phyloP scores from a whole-genome alignment of 2,888 invertebrate species.

The Cephus sareptanus region DNA sequence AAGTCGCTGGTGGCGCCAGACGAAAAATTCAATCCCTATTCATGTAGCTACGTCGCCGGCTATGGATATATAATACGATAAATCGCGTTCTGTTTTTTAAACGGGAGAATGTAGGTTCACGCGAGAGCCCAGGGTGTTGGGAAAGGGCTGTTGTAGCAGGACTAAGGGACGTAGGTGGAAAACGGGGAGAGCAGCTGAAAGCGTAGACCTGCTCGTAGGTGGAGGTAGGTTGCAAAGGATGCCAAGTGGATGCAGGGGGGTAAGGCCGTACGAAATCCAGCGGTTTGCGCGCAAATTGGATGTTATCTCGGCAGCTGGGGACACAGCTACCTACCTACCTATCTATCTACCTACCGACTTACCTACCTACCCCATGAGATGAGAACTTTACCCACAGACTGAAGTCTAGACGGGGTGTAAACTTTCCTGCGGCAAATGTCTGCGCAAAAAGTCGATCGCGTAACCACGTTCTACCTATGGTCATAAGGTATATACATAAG shows the following conservation, averaged over 20 bases:
- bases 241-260: conserved; percentile 11
- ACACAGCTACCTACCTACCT: conserved; percentile 28
- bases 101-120: conserved; percentile 4
- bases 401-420: conserved; percentile 1
- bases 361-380: conserved; percentile 28
- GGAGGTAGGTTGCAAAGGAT: neutral
- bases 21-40: conserved; percentile 24
- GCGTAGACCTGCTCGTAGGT: neutral
- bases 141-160: neutral
- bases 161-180: conserved; percentile 13
- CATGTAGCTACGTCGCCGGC: neutral
- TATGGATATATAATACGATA: conserved; percentile 17
- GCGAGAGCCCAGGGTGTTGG: conserved; percentile 16
- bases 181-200: neutral
- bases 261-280: conserved; percentile 42
- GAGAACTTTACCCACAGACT: conserved; percentile 42
- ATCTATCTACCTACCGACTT: conserved; percentile 8
- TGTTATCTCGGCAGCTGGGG: conserved; percentile 60
- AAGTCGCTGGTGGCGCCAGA: conserved; percentile 10
- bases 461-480: neutral
- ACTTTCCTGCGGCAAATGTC: neutral
- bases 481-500: neutral
- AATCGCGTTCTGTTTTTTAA: conserved; percentile 33
- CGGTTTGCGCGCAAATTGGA: conserved; percentile 54
- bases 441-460: neutral